Percentiles rank a stretch among this genome's conserved stretches.
These are phyloP conservation scores for Coccyzus lansbergi DNA, from an alignment of 2,797 vertebrate species.

Conservation along the genomic window DNA sequence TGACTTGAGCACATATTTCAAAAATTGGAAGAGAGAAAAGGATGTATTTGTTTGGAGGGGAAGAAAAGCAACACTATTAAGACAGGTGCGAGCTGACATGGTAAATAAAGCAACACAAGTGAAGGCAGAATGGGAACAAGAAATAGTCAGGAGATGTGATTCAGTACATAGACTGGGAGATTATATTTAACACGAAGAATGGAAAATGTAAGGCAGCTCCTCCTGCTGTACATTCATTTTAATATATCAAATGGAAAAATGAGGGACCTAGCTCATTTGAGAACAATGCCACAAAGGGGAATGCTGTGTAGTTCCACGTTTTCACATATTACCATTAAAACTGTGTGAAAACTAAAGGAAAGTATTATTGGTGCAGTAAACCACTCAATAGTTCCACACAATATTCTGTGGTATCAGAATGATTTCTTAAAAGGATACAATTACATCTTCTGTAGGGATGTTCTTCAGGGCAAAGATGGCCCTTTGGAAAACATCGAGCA, in stretches of 20 bases:
- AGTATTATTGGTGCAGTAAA: neutral
- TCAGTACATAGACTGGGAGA: slow-evolving; percentile 31
- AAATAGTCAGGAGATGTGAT: slow-evolving; percentile 30
- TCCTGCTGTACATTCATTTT: neutral
- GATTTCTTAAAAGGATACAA: slow-evolving; percentile 27
- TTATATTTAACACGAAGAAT: slow-evolving; percentile 4
- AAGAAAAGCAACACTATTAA: slow-evolving; percentile 47
- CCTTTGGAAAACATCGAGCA: neutral
- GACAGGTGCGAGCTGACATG: neutral
- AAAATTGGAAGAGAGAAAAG: slow-evolving; percentile 53
- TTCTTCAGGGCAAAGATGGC: neutral
- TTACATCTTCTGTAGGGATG: neutral
- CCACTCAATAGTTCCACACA: neutral
- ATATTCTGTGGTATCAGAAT: neutral
- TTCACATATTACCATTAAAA: neutral
- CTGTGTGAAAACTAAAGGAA: neutral
- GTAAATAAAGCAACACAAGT: slow-evolving; percentile 49
- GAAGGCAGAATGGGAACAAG: slow-evolving; percentile 31
- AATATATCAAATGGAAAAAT: neutral
- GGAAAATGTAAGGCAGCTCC: neutral
- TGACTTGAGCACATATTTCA: slow-evolving; percentile 51
- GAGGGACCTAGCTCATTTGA: neutral
- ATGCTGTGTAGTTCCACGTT: rapidly evolving
- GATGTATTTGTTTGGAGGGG: slow-evolving; percentile 31
- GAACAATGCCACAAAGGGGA: neutral